Base-by-base conservation (phyloP, 2,888 invertebrate species). In the Allygus modestus region DNA sequence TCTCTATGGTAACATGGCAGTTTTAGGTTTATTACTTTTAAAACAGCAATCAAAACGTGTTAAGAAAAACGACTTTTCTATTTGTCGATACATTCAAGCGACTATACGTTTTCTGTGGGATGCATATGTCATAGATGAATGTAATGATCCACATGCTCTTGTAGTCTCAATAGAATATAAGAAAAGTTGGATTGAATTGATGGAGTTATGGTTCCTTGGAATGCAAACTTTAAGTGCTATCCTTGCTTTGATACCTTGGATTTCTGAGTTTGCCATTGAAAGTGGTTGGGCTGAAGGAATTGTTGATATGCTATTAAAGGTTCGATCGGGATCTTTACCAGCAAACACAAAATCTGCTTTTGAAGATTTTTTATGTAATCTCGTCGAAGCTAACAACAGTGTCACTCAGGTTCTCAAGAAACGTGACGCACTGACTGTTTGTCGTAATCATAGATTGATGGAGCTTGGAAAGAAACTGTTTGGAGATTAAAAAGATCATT, bases 241-340 rank as follows among this genome's bases (percentile, higher is more conserved):
- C 0, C 91, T 97, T 58, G 94, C 96, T 23, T 93, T 94, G 85
- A 93, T 97, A 86, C 96, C 97, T 2, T 97, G 97, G 97, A 94
- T 97, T 86, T 96, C 96, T 0, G 97, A 97, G 89, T 97, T 97
- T 91, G 95, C 97, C 4, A 94, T 97, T 85, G 97, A 97, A 89
- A 97, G 97, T 89, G 97, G 97, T n/a, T 98, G 97, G 97, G 96
- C 96, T 2, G 95, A 96, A 89, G 97, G 97, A 15, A 97, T 97
- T 84, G 92, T 97, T 81, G 94, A 95, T 88, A 95, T 95, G 88
- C 92, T 98, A 87, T 94, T 94, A 86, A 96, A 96, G 91, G 97
- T 97, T 0, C 96, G 96, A 91, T 93, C 95, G 87, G 97, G 96
- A 82, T 94, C 95, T 0, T 91, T 97, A 77, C 95, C 95, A 46